Evolutionary conservation across 2,113 vertebrate genomes (phyloP), one percentile per base, ranked within the genome.

Genomic region (Calidris pygmaea): DNA sequence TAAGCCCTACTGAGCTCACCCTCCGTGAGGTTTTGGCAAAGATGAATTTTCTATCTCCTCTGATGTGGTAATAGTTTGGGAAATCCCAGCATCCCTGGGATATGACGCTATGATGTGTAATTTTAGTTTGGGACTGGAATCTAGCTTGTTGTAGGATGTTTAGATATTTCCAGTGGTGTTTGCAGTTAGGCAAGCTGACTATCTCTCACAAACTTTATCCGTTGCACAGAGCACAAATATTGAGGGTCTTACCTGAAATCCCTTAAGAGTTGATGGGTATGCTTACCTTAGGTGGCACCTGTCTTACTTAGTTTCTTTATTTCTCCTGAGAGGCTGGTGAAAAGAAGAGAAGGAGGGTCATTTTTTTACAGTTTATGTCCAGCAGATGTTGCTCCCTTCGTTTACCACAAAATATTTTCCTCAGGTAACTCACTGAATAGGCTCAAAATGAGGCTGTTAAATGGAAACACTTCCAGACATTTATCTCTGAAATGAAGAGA

Each of bases 121-220:
- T 76, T 86, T 68, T 63, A 79, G 18, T 68, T 45, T 24, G 14
- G 17, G 43, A 30, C n/a, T 67, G 34, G 17, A 52, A 34, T n/a
- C 34, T n/a, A 55, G n/a, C 13, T 37, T 26, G 11, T 70, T 45
- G 24, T 55, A 21, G 41, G 24, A 47, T 8, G 1, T 72, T 78
- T 65, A 71, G 62, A 47, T 15, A 74, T 26, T 63, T 89, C 27
- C 23, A 47, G 30, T 50, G n/a, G 19, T 84, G n/a, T 63, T 91
- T 72, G 75, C 47, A 75, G n/a, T 27, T 23, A 41, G 29, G 29
- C n/a, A 87, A 85, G 19, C 9, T 73, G 88, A 56, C 20, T 2
- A 2, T 71, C 41, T 53, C 29, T 83, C 58, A 11, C 0, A 0
- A 23, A 18, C 66, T 72, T 32, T 58, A 10, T n/a, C 35, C n/a